Conservation (phyloP, 2,888 invertebrate species). For the Erebia aethiops region DNA sequence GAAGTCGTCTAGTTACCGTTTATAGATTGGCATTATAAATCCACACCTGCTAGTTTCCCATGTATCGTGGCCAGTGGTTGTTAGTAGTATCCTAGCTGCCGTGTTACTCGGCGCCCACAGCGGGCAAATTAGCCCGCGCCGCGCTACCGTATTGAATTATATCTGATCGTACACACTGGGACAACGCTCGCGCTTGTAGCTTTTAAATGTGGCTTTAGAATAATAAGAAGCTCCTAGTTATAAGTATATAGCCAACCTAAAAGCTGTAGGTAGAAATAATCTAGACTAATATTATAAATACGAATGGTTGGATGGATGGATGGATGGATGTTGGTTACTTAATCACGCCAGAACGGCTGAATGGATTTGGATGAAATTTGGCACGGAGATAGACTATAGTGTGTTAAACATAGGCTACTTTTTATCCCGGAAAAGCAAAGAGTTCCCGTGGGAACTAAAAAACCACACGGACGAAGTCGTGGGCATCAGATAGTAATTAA, state of each 20-base stretch:
- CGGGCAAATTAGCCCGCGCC: slow-evolving; percentile 32
- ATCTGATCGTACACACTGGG: slow-evolving; percentile 31
- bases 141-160: slow-evolving; percentile 32
- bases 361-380: neutral
- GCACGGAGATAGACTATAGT: too few relatives aligned
- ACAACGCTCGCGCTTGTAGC: neutral
- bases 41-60: neutral
- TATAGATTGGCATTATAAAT: neutral
- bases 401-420: neutral
- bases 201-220: neutral
- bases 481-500: too few relatives aligned
- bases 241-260: neutral
- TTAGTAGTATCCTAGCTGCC: slow-evolving; percentile 23
- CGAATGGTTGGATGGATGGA: neutral
- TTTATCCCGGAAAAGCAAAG: neutral
- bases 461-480: too few relatives aligned
- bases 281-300: neutral
- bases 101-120: slow-evolving; percentile 20
- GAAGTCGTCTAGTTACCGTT: too few relatives aligned
- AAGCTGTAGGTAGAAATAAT: neutral
- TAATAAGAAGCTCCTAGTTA: neutral
- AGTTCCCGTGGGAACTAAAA: too few relatives aligned
- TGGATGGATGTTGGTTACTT: too few relatives aligned
- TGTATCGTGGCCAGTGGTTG: neutral
- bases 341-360: too few relatives aligned